phyloP scores from a whole-genome alignment of 1,140 invertebrate genomes.

The Subanguina moxae region DNA sequence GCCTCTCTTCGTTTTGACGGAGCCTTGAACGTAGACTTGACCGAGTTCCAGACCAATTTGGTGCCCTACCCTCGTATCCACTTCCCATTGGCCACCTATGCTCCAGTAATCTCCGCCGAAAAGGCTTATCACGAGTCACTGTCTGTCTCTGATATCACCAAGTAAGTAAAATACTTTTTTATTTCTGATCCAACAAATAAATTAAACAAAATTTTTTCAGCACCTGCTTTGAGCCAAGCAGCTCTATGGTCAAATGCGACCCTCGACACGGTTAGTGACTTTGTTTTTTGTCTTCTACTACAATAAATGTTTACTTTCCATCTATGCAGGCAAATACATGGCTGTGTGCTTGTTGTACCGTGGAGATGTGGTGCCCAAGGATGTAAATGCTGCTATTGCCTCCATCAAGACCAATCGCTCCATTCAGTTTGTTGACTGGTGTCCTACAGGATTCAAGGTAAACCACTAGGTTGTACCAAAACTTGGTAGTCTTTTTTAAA shows the following conservation, averaged over 20 bases:
- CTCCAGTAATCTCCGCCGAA: slow-evolving; percentile 72
- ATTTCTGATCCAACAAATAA: neutral
- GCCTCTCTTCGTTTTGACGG: slow-evolving; percentile 71
- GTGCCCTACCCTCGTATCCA: slow-evolving; percentile 74
- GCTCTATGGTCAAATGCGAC: slow-evolving; percentile 59
- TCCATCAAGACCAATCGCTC: slow-evolving; percentile 62
- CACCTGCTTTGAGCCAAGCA: slow-evolving; percentile 53
- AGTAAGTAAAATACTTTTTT: slow-evolving; percentile 14
- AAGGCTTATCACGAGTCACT: slow-evolving; percentile 71
- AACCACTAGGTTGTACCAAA: neutral
- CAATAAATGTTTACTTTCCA: too few species aligned
- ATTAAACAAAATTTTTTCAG: neutral
- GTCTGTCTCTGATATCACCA: slow-evolving; percentile 58
- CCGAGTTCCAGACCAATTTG: slow-evolving; percentile 69
- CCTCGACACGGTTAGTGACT: slow-evolving; percentile 42
- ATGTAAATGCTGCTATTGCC: slow-evolving; percentile 65
- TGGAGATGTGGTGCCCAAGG: slow-evolving; percentile 55
- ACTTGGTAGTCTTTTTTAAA: neutral
- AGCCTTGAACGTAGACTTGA: slow-evolving; percentile 70
- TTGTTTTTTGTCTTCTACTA: too few species aligned
- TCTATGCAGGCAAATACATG: slow-evolving; percentile 45
- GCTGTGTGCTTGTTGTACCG: slow-evolving; percentile 55
- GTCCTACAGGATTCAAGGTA: slow-evolving; percentile 61
- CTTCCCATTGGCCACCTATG: slow-evolving; percentile 59
- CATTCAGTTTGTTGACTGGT: slow-evolving; percentile 63